Evolutionary conservation across 2,888 invertebrate species (phyloP), one percentile per base, ranked within the genome.

Genomic region (Andrena praecox): DNA sequence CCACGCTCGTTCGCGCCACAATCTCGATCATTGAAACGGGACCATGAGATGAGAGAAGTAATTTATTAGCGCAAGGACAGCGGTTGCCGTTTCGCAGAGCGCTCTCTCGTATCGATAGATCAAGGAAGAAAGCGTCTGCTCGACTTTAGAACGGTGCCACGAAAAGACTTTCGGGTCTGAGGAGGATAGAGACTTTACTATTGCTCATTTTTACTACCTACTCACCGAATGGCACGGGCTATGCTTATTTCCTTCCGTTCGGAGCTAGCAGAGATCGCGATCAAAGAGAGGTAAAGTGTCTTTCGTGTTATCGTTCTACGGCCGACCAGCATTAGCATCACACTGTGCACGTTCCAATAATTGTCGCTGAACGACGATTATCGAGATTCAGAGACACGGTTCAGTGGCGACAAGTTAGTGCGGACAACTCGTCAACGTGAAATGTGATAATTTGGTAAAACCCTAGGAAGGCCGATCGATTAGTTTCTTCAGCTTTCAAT

Each of bases 11-110:
- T 60, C 67, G 75, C 31, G 62, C 60, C 62, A 20, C 31, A 50
- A 69, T 60, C 50, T 68, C 54, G 80, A 76, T 71, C 71, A 68
- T 52, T 64, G 82, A 59, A 69, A 83, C 80, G 82, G 83, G 83
- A 83, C 83, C 83, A 83, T 7, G 77, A 77, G 70, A 67, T 42
- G 67, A 70, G 67, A 50, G 76, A 54, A 56, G 52, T 63, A 27
- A 78, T 78, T 74, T 63, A 52, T 83, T 68, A 69, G 33, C 31
- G 31, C 29, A 42, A 52, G 29, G 20, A 29, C 33, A 6, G 52
- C 50, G 52, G 59, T 52, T 52, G 70, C 42, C 78, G 77, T 62
- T 54, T 48, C 12, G 72, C 56, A 52, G 68, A 33, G 64, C 16
- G 48, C 16, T 72, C 24, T 27, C n/a, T 16, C 20, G 33, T 20